Evolutionary conservation across 92 coral and sea anemone genomes (phyloP), one percentile per base, ranked within the genome.

Genomic region (Palythoa heliodiscus): DNA sequence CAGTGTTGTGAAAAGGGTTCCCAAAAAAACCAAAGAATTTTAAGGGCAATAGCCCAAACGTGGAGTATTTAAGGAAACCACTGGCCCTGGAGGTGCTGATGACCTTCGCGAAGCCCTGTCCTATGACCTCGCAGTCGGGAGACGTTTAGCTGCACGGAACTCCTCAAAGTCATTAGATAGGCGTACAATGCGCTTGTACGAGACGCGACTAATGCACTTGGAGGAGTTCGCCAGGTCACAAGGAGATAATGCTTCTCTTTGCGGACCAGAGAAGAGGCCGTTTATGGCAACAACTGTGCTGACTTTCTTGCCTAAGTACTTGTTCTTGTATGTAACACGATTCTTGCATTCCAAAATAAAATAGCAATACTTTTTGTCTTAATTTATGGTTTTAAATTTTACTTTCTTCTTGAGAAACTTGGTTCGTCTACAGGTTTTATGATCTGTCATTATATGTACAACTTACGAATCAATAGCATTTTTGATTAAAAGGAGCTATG

Each of bases 191-290:
- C 63, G 37, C 50, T 24, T 75, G 40, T 75, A 75, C 61, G 70
- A 58, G 17, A 77, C 70, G 53, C 70, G 70, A 19, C 82, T 58
- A 16, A 77, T 57, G 70, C 82, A 77, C 69, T 77, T 57, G 70
- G 82, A 77, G 29, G 70, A 55, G 82, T 77, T 77, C 70, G 82
- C 70, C 25, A 77, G 57, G 70, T 55, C 50, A 16, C 82, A 77
- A 19, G 82, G 82, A 35, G 70, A 77, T 19, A 40, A 57, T 40
- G 82, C 70, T 35, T 11, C 19, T 13, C 40, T 76, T 24, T 54
- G 12, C 12, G 78, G 78, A 19, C 35, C 54, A 9, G 58, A 12
- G 9, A 74, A 47, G 29, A n/a, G 38, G 38, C 78, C 8, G 78
- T 74, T 74, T 52, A 17, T 74, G 78, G 63, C 78, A 12, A 22